A percentile compares a stretch with the other conserved stretches of the same genome.
phyloP scores from a whole-genome alignment of 2,113 vertebrate species.

The Chaetorhynchus papuensis region DNA sequence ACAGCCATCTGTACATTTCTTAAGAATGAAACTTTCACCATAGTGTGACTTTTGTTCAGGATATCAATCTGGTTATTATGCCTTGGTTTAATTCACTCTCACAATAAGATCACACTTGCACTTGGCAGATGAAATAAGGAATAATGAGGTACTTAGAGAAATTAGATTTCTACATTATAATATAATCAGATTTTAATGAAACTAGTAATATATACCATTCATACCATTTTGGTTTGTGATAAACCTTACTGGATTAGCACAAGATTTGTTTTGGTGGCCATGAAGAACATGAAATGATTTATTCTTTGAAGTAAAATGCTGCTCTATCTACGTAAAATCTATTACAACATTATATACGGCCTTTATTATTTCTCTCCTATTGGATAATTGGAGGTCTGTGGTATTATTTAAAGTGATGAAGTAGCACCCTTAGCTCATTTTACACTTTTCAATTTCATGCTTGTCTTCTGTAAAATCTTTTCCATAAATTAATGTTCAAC shows the following conservation, averaged over 20 bases:
- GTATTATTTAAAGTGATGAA: constrained; percentile 68
- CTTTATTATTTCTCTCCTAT: constrained; percentile 67
- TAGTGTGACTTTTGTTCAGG: constrained; percentile 16
- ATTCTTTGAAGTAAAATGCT: constrained; percentile 58
- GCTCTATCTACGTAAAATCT: constrained; percentile 56
- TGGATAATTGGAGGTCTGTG: constrained; percentile 63
- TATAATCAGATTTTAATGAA: constrained; percentile 74
- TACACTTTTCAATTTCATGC: constrained; percentile 78
- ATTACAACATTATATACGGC: constrained; percentile 51
- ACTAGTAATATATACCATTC: constrained; percentile 61
- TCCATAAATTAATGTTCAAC: constrained; percentile 70
- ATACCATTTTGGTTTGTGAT: constrained; percentile 50
- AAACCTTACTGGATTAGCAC: constrained; percentile 42
- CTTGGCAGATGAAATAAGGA: constrained; percentile 72
- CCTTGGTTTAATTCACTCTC: constrained; percentile 58
- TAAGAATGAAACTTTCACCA: constrained; percentile 42
- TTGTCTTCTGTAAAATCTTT: constrained; percentile 72
- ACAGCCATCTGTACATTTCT: constrained; percentile 32
- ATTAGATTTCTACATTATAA: constrained; percentile 68
- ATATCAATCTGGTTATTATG: constrained; percentile 57
- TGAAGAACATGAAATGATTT: constrained; percentile 53
- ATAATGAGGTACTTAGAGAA: constrained; percentile 71
- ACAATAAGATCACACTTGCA: constrained; percentile 55
- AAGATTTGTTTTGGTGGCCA: constrained; percentile 50
- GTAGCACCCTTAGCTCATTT: constrained; percentile 63